Evolutionary conservation across 2,888 invertebrate species (phyloP).

Genomic region (Rotaria socialis): DNA sequence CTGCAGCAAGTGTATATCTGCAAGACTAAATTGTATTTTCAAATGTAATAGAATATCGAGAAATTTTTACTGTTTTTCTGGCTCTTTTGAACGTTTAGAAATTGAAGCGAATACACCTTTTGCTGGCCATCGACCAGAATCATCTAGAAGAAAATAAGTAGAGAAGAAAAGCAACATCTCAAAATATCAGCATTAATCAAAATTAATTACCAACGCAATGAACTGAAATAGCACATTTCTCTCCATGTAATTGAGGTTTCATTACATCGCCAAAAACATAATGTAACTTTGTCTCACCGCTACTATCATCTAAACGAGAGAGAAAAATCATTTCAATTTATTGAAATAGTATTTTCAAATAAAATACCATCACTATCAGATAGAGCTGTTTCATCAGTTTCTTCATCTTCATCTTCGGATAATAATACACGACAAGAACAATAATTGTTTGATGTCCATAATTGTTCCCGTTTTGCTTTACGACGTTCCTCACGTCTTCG

Average conservation of each 20-base stretch:
- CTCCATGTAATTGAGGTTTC: constrained; percentile 51
- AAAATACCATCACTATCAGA: background rate
- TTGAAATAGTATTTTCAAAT: background rate
- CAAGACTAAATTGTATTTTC: background rate
- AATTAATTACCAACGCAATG: constrained; percentile 57
- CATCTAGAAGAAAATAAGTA: no score
- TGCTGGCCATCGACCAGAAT: constrained; percentile 58
- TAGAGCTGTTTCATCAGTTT: background rate
- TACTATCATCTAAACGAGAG: constrained; percentile 10
- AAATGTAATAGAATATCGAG: constrained; percentile 50
- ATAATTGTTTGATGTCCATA: constrained; percentile 40
- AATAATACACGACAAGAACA: constrained; percentile 35
- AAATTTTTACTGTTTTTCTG: constrained; percentile 54
- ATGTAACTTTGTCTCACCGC: constrained; percentile 48
- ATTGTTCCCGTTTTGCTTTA: background rate
- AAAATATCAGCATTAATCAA: background rate
- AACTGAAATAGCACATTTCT: constrained; percentile 53
- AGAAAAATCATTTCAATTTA: background rate
- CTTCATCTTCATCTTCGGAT: constrained; percentile 47
- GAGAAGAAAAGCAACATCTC: no score
- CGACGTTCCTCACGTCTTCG: background rate
- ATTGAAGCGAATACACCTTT: constrained; percentile 60
- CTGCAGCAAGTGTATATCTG: constrained; percentile 8
- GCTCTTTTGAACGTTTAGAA: constrained; percentile 50
- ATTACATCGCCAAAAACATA: constrained; percentile 60